Percentiles rank a stretch among this genome's conserved stretches.
Evolutionary conservation across 2,113 vertebrate genomes (phyloP).

Genomic region (Erpornis zantholeuca): DNA sequence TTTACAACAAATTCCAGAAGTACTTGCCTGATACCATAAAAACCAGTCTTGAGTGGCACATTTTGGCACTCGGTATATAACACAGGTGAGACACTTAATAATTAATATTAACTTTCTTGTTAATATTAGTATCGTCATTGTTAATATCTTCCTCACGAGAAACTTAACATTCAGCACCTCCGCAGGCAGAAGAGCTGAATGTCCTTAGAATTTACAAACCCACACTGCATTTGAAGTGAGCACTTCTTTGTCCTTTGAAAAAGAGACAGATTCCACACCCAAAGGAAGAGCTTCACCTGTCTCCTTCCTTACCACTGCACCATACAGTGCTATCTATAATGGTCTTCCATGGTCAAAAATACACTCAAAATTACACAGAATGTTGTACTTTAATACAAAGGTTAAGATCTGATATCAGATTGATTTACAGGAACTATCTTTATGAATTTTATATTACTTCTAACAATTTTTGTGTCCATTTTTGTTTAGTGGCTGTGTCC

Average conservation of each 20-base stretch:
- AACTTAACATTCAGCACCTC: neutral
- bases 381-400: neutral
- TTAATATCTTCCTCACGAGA: neutral
- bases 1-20: neutral
- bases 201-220: neutral
- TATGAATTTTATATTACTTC: neutral
- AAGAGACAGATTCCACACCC: neutral
- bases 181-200: neutral
- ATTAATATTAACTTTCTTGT: neutral
- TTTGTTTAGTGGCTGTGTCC: neutral
- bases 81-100: fast-evolving
- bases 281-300: neutral
- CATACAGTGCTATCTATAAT: neutral
- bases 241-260: neutral
- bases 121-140: neutral
- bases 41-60: neutral
- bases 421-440: neutral
- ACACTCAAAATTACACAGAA: neutral
- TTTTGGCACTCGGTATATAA: neutral
- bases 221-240: fast-evolving
- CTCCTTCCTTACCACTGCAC: neutral
- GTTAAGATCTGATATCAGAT: neutral
- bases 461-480: neutral
- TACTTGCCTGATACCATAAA: neutral
- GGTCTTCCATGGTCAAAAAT: neutral